Evolutionary conservation across 1,140 invertebrate genomes (phyloP).

Genomic region (Teleogryllus occipitalis): DNA sequence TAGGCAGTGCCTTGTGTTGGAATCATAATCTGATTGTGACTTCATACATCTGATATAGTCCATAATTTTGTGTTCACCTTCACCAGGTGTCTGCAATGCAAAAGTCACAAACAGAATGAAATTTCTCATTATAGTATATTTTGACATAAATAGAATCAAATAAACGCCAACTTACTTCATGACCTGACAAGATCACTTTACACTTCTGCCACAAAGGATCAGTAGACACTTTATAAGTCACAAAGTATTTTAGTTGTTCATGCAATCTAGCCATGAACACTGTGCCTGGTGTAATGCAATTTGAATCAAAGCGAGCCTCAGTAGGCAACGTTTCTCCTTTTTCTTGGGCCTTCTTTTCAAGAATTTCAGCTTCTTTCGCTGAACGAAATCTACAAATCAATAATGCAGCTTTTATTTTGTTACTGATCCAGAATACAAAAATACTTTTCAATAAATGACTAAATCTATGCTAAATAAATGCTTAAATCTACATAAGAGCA

Average conservation of each 20-base stretch:
- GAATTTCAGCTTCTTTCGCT: constrained; percentile 76
- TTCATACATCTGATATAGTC: constrained; percentile 88
- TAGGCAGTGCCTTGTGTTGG: constrained; percentile 85
- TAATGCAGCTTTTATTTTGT: too few species aligned
- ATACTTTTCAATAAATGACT: constrained; percentile 9
- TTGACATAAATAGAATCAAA: not conserved
- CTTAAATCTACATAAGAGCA: not conserved
- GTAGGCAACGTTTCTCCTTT: constrained; percentile 64
- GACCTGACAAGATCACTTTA: constrained; percentile 70
- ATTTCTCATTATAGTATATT: not conserved
- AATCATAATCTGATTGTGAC: constrained; percentile 71
- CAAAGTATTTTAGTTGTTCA: constrained; percentile 78
- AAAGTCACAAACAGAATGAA: not conserved
- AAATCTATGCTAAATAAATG: not conserved
- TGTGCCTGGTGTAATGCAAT: constrained; percentile 94
- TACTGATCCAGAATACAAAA: too few species aligned
- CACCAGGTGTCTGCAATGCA: constrained; percentile 70
- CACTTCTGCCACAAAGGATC: constrained; percentile 77
- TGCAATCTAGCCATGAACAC: constrained; percentile 83
- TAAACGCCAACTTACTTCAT: constrained; percentile 52
- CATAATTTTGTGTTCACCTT: constrained; percentile 99
- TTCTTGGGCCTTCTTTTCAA: constrained; percentile 63
- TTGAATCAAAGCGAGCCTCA: constrained; percentile 84
- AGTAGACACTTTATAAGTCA: constrained; percentile 75
- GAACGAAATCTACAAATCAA: constrained; percentile 57